A percentile compares a stretch with the other conserved stretches of the same genome.
Conservation (phyloP, 1,140 invertebrate species). For the Octopus sinensis region DNA sequence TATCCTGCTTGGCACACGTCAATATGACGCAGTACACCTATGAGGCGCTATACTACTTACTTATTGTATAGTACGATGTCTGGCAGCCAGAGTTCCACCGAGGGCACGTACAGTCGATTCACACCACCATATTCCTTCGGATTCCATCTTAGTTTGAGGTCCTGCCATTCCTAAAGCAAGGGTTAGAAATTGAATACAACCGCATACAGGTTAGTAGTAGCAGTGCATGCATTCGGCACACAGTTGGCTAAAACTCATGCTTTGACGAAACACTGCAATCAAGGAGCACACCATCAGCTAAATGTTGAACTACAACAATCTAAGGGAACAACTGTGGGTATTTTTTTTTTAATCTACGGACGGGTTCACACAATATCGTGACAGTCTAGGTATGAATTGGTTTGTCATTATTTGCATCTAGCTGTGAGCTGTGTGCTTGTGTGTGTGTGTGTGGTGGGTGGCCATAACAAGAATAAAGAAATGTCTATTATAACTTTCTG, state of each 20-base stretch:
- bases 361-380: too few species aligned
- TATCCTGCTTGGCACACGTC: too few species aligned
- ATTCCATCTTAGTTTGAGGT: slow-evolving; percentile 52
- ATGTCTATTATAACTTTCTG: too few species aligned
- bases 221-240: neutral
- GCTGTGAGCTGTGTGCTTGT: too few species aligned
- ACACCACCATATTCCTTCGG: slow-evolving; percentile 53
- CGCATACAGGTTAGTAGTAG: neutral
- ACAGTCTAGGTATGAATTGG: too few species aligned
- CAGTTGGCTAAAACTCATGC: neutral
- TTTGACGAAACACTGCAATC: neutral
- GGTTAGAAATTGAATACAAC: slow-evolving; percentile 3
- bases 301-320: too few species aligned
- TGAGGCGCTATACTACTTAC: slow-evolving; percentile 65
- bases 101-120: slow-evolving; percentile 53
- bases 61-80: slow-evolving; percentile 97
- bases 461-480: too few species aligned
- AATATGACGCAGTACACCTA: neutral
- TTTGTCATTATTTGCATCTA: too few species aligned
- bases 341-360: too few species aligned
- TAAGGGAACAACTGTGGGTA: too few species aligned
- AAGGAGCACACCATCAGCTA: too few species aligned
- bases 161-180: slow-evolving; percentile 51
- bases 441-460: too few species aligned
- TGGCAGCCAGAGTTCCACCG: slow-evolving; percentile 63